Evolutionary conservation across 2,113 vertebrate species (phyloP).

Genomic region (Hemicordylus capensis): DNA sequence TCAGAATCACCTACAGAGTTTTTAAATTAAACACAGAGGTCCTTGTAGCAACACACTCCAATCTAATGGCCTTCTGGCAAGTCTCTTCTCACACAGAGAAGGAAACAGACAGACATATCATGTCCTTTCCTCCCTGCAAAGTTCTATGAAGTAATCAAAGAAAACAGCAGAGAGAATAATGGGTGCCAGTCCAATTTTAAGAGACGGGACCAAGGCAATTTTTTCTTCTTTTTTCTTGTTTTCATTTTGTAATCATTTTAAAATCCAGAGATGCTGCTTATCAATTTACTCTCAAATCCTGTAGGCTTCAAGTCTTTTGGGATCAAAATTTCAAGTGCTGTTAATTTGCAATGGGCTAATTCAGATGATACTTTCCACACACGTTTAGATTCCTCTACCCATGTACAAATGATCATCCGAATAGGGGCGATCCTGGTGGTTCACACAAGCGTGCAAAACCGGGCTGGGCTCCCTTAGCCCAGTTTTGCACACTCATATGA

Average conservation of each 20-base stretch:
- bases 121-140: background rate
- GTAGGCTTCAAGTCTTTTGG: background rate
- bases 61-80: conserved; percentile 28
- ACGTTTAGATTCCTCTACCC: no score
- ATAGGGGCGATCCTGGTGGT: no score
- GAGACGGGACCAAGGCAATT: background rate
- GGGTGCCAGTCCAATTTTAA: background rate
- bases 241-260: background rate
- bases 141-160: conserved; percentile 6
- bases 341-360: background rate
- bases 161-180: conserved; percentile 11
- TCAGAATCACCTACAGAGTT: conserved; percentile 37
- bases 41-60: background rate
- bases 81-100: background rate
- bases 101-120: rapidly evolving
- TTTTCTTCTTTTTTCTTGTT: background rate
- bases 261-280: background rate
- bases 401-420: no score
- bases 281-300: background rate
- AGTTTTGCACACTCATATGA: no score
- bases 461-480: no score
- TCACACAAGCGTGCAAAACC: no score
- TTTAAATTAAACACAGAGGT: conserved; percentile 51
- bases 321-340: background rate
- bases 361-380: no score